Evolutionary conservation across 2,797 vertebrate genomes (phyloP), one percentile per base, ranked within the genome.

Genomic region (Glyptemys insculpta): DNA sequence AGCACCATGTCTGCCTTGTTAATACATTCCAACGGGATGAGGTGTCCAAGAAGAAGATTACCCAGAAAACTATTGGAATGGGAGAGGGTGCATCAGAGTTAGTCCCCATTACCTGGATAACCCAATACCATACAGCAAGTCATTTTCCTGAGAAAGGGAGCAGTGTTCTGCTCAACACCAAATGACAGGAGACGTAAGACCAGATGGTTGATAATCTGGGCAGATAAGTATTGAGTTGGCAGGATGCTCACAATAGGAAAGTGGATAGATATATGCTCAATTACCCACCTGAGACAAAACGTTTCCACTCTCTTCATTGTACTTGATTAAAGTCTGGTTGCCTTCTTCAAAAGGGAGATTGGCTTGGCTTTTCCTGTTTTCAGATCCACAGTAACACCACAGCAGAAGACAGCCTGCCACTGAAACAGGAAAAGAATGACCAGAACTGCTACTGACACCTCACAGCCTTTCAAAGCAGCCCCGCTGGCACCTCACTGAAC

Each of bases 271-370:
- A 34, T 3, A 5, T 3, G 3, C 49, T 89, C 79, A n/a, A 31
- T 19, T 87, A 47, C 89, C 90, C 85, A 98, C 98, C 97, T 95
- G 97, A 94, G 83, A 96, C 15, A 93, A 68, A 3, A 93, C 57
- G 8, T 92, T 96, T 12, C 97, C 98, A 89, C 99, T 98, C 94
- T 99, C 99, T 16, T 98, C 95, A 1, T 99, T 99, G 94, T 98
- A 99, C 3, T 34, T 89, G 50, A 99, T 98, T 41, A 99, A 97
- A 12, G 98, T 98, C 98, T 99, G 99, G 88, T 93, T 98, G 59
- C 98, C 98, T 16, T 98, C 98, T 6, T 98, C 97, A 3, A 6
- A 10, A 1, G 7, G 4, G 50, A 87, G 1, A 3, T 50, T 9
- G 8, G 18, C 3, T 11, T 90, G 12, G 31, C 79, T 88, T 5